Base-by-base conservation (phyloP, 2,797 vertebrate species). In the Cynopterus sphinx region DNA sequence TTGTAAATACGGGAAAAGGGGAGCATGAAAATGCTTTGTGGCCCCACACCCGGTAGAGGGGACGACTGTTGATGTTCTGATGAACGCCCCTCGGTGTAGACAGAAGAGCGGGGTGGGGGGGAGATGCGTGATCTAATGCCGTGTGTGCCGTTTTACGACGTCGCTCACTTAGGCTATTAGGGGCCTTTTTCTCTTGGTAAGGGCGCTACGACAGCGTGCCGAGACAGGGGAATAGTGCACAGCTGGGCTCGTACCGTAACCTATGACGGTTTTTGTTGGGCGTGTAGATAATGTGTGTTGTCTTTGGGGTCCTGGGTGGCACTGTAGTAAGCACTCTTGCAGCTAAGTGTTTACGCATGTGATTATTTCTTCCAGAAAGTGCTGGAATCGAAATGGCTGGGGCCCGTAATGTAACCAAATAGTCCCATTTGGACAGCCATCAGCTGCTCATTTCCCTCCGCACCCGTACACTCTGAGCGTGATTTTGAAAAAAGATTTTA, bases 341-440 rank as follows among this genome's bases (percentile, higher is more conserved):
- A 57, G 49, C 21, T 95, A 68, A 82, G 57, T 79, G 9, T 49
- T 85, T 82, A 31, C 59, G 43, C 2, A 19, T 57, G 22, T 78
- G 71, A 43, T 73, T 87, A 85, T 87, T 95, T 79, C 59, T 87
- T 79, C n/a, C 39, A 59, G 71, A 70, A 71, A 57, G 10, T 79
- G 21, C 84, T 81, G 39, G 36, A 55, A 33, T 75, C 39, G 31
- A 65, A 91, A 78, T 53, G 36, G 41, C 28, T 77, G 71, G 26
- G 11, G 70, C 75, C 91, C 16, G 87, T 4, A 49, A 59, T 16
- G 70, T 82, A 77, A 97, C 36, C 90, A 85, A 63, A 49, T 19
- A 94, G 33, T 46, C 31, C 43, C 6, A 6, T 85, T 79, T 55
- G 57, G 12, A 67, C 10, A 57, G 28, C 9, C 31, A 41, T 39